Evolutionary conservation across 2,888 invertebrate species (phyloP).

Genomic region (Mythimna ferrago): DNA sequence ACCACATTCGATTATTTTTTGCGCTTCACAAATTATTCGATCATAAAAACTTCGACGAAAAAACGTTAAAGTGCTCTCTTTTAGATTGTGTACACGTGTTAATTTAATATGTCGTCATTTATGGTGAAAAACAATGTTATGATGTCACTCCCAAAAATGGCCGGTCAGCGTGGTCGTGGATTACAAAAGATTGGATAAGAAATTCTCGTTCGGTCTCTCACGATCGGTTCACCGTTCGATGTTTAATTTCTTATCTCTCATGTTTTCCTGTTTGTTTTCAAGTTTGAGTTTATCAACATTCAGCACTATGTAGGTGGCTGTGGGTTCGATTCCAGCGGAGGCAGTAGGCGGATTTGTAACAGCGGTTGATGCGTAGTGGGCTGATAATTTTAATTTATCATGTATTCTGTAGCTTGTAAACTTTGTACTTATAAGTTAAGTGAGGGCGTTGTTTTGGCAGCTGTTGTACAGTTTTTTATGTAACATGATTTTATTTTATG

Average conservation of each 20-base stretch:
- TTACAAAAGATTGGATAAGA: conserved; percentile 61
- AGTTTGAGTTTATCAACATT: conserved; percentile 50
- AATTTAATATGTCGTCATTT: conserved; percentile 81
- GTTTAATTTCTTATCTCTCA: conserved; percentile 38
- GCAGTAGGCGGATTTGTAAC: conserved; percentile 59
- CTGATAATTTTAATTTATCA: conserved; percentile 58
- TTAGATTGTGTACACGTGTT: conserved; percentile 81
- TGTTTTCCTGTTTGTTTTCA: conserved; percentile 51
- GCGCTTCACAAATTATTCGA: conserved; percentile 63
- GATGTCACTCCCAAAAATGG: conserved; percentile 80
- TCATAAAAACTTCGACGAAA: conserved; percentile 69
- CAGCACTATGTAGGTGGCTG: conserved; percentile 54
- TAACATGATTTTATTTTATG: conserved; percentile 23
- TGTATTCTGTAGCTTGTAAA: conserved; percentile 39
- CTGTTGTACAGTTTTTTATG: conserved; percentile 32
- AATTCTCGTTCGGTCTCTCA: conserved; percentile 4
- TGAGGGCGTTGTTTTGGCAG: conserved; percentile 49
- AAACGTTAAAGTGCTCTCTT: conserved; percentile 77
- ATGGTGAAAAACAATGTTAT: conserved; percentile 78
- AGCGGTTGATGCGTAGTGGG: conserved; percentile 56
- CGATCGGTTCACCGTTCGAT: conserved; percentile 12
- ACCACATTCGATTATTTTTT: conserved; percentile 68
- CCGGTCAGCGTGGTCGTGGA: conserved; percentile 60
- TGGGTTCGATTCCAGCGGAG: conserved; percentile 52
- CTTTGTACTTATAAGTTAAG: conserved; percentile 43